Conservation (phyloP, 2,888 invertebrate genomes). For the Amorpha juglandis region DNA sequence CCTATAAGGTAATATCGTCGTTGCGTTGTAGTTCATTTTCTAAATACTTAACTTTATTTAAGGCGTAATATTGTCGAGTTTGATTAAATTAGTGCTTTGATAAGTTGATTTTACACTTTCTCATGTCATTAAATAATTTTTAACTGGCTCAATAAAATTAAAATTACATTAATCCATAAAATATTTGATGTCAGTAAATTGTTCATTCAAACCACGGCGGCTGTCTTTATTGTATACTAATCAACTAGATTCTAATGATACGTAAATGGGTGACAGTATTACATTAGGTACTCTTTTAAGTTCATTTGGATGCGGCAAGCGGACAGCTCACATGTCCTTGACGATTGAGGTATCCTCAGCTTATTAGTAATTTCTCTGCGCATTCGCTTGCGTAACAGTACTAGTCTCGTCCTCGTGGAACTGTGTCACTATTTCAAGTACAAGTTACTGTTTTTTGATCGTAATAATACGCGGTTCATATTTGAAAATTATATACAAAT, state of each 20-base stretch:
- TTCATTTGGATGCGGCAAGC: constrained; percentile 64
- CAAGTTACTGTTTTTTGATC: constrained; percentile 39
- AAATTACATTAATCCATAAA: not conserved
- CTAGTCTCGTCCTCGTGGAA: constrained; percentile 71
- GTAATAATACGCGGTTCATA: not conserved
- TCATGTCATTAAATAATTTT: not conserved
- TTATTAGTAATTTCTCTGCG: constrained; percentile 78
- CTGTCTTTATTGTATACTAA: not conserved
- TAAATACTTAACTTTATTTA: not conserved
- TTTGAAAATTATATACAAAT: not conserved
- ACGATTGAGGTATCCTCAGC: constrained; percentile 60
- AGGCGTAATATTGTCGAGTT: not conserved
- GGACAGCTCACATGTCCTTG: constrained; percentile 65
- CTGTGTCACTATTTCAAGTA: constrained; percentile 81
- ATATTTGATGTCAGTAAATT: not conserved
- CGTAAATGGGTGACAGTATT: not conserved
- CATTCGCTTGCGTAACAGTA: constrained; percentile 66
- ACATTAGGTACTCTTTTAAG: constrained; percentile 33
- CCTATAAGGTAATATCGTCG: constrained; percentile 66
- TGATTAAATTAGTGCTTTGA: not conserved
- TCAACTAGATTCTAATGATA: constrained; percentile 4
- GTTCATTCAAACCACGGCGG: not conserved
- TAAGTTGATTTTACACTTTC: not conserved
- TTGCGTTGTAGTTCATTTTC: not conserved
- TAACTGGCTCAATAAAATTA: not conserved